Evolutionary conservation across 2,888 invertebrate genomes (phyloP).

Genomic region (Lepidochrysops patricia): DNA sequence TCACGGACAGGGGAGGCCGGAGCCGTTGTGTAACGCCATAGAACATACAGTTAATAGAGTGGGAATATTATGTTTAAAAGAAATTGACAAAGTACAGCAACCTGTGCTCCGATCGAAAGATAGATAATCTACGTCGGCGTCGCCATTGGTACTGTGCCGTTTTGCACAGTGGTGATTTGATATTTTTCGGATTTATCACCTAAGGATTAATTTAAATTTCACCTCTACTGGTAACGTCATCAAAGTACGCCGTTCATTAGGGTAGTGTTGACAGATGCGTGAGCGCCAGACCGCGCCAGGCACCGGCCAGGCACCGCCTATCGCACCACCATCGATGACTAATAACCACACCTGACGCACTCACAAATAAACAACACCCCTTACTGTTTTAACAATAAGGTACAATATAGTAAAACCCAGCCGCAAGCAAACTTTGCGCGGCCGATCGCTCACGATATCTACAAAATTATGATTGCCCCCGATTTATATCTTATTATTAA

Average conservation of each 20-base stretch:
- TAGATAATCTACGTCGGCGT: too few species aligned
- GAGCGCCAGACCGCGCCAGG: slow-evolving; percentile 43
- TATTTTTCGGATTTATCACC: too few species aligned
- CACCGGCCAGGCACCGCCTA: slow-evolving; percentile 65
- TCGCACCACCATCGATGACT: slow-evolving; percentile 74
- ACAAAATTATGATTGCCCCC: slow-evolving; percentile 35
- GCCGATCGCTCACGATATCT: slow-evolving; percentile 45
- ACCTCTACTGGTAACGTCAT: too few species aligned
- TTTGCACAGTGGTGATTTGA: too few species aligned
- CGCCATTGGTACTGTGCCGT: too few species aligned
- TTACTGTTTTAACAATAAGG: slow-evolving; percentile 18
- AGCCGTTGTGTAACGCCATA: slow-evolving; percentile 69
- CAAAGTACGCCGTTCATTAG: slow-evolving; percentile 75
- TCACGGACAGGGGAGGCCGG: slow-evolving; percentile 67
- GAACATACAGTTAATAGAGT: too few species aligned
- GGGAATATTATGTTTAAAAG: too few species aligned
- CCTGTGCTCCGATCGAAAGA: too few species aligned
- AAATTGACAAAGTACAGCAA: too few species aligned
- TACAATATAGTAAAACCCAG: slow-evolving; percentile 21
- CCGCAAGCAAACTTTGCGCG: slow-evolving; percentile 31
- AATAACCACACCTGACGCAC: slow-evolving; percentile 41
- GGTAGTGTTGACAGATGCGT: slow-evolving; percentile 72
- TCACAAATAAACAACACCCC: slow-evolving; percentile 22
- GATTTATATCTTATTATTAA: slow-evolving; percentile 33
- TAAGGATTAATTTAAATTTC: too few species aligned